Conservation (phyloP, 2,888 invertebrate species). For the Bombylius major region DNA sequence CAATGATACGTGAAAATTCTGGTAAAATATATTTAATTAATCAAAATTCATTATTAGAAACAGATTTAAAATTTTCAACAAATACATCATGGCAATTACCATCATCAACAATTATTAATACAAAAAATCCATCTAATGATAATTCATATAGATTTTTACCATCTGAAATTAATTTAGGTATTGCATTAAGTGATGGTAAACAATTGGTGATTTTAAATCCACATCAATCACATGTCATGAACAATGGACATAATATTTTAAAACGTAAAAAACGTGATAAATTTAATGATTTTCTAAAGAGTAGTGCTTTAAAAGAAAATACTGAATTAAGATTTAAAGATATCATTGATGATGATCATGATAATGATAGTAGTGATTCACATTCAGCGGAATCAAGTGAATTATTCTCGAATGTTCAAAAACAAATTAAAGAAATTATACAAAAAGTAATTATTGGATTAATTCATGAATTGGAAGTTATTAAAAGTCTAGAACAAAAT, state of each 20-base stretch:
- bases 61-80: constrained; percentile 25
- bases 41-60: constrained; percentile 21
- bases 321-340: too few relatives aligned
- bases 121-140: constrained; percentile 5
- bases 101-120: not conserved
- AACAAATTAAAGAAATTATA: not conserved
- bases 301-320: too few relatives aligned
- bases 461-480: not conserved
- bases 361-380: too few relatives aligned
- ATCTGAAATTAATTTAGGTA: constrained; percentile 18
- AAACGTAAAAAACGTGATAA: not conserved
- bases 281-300: too few relatives aligned
- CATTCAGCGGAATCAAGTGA: not conserved
- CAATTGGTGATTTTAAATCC: constrained; percentile 18
- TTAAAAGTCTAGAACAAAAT: not conserved
- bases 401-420: not conserved
- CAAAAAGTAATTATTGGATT: not conserved
- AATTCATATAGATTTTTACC: constrained; percentile 19
- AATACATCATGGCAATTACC: constrained; percentile 16
- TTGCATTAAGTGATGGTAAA: constrained; percentile 31
- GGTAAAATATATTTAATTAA: constrained; percentile 31
- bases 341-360: too few relatives aligned
- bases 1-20: constrained; percentile 18
- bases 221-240: not conserved
- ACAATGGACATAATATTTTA: not conserved